Conservation (phyloP, 2,113 vertebrate genomes). For the Diadophis punctatus region DNA sequence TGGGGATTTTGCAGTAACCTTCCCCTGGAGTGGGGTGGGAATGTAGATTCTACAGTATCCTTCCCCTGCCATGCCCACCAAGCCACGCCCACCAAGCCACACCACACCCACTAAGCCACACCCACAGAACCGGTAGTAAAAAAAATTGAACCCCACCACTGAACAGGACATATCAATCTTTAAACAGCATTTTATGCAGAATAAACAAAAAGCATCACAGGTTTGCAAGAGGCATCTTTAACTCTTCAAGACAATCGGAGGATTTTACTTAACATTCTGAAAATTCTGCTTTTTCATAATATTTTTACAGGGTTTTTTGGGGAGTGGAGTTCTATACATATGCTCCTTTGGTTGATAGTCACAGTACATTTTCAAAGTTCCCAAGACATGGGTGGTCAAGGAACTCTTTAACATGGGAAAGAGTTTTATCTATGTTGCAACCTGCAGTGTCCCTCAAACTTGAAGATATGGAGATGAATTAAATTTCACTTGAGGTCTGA, state of each 20-base stretch:
- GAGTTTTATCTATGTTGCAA: background rate
- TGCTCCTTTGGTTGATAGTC: background rate
- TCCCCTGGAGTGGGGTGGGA: too few species aligned
- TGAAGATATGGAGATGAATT: background rate
- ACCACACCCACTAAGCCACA: too few species aligned
- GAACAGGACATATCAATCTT: background rate
- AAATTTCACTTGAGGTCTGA: background rate
- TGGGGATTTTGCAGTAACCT: too few species aligned
- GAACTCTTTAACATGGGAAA: background rate
- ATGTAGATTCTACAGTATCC: too few species aligned
- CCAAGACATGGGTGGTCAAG: background rate
- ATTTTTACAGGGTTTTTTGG: background rate
- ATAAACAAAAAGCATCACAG: background rate
- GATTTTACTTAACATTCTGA: background rate
- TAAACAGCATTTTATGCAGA: background rate
- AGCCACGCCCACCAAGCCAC: too few species aligned
- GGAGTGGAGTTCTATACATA: too few species aligned
- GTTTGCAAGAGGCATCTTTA: background rate
- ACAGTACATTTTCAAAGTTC: background rate
- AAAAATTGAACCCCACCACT: too few species aligned
- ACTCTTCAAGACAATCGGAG: background rate
- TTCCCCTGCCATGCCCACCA: too few species aligned
- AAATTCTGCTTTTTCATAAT: background rate
- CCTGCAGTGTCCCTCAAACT: background rate
- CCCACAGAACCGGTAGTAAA: too few species aligned